Evolutionary conservation across 92 coral and sea anemone species (phyloP), one percentile per base, ranked within the genome.

Genomic region (Bergia puertoricense): DNA sequence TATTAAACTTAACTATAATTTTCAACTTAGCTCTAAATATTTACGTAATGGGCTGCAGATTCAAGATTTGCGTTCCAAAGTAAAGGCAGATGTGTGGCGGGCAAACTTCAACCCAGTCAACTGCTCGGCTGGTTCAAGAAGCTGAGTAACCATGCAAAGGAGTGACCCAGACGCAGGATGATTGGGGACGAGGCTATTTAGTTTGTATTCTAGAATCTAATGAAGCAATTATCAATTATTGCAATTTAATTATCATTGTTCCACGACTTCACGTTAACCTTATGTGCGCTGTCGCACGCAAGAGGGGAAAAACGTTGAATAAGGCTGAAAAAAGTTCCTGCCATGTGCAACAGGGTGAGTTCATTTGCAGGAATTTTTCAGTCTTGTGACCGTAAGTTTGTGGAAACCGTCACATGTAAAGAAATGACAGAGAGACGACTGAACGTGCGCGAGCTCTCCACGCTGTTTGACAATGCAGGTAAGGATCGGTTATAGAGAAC

Each of bases 381-480:
- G 73, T 66, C 86, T 20, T 20, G 3, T 41, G 76, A 15, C 45
- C n/a, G 39, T 44, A 54, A 22, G 40, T 8, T 48, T 4, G 4
- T 57, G 38, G 62, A 41, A 11, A 36, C 20, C 23, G 39, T 46
- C 16, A 22, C 48, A 1, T 41, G 72, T 38, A 38, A 67, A 18
- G 79, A 46, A 22, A 84, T 71, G 68, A 72, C 87, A 45, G 42
- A 84, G n/a, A 84, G 59, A 84, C 57, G 68, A 37, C 23, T 36
- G 43, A 84, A 79, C 45, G 50, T 84, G 79, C 87, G 79, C 37
- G 78, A 84, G 65, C 67, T 84, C 56, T 84, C 78, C 23, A 13
- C 46, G 5, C 43, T 71, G 54, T 84, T 84, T 20, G 87, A 72
- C 40, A 39, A 57, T 69, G 50, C 42, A 82, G 79, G 87, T 84